Percentiles rank a stretch among this genome's conserved stretches.
phyloP scores from a whole-genome alignment of 2,113 vertebrate species.

The Archocentrus centrarchus region DNA sequence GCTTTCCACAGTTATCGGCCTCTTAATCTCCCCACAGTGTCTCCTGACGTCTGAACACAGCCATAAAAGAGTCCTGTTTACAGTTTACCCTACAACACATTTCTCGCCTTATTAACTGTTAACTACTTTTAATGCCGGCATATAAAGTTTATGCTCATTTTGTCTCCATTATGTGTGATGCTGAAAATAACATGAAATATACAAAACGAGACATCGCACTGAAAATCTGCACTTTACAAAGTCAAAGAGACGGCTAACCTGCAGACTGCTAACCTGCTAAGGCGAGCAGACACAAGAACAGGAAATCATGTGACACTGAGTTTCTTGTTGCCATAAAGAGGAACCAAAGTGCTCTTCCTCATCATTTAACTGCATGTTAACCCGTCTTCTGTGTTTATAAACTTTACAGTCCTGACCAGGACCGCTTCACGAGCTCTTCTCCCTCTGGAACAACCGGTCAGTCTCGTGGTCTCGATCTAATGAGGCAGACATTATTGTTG shows the following conservation, averaged over 20 bases:
- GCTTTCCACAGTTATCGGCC: background rate
- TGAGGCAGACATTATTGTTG: conserved; percentile 70
- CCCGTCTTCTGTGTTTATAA: conserved; percentile 50
- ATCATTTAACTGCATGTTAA: conserved; percentile 50
- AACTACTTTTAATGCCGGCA: background rate
- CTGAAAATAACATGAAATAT: background rate
- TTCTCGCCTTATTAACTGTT: background rate
- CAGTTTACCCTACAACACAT: background rate
- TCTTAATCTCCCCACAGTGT: background rate
- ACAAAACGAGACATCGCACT: background rate
- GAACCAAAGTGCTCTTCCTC: conserved; percentile 22
- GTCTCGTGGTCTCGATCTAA: conserved; percentile 62
- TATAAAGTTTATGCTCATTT: background rate
- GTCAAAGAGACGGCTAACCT: background rate
- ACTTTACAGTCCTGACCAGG: conserved; percentile 44
- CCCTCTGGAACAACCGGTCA: conserved; percentile 57
- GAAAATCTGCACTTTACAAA: background rate
- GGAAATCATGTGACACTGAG: background rate
- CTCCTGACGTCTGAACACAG: background rate
- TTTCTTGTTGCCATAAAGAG: conserved; percentile 24
- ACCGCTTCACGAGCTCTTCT: conserved; percentile 35
- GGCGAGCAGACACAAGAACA: background rate
- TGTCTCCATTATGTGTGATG: background rate
- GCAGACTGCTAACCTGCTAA: background rate
- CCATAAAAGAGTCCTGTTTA: background rate